Percentiles rank a stretch among this genome's conserved stretches.
Conservation (phyloP, 2,888 invertebrate species). For the Chouioia cunea region DNA sequence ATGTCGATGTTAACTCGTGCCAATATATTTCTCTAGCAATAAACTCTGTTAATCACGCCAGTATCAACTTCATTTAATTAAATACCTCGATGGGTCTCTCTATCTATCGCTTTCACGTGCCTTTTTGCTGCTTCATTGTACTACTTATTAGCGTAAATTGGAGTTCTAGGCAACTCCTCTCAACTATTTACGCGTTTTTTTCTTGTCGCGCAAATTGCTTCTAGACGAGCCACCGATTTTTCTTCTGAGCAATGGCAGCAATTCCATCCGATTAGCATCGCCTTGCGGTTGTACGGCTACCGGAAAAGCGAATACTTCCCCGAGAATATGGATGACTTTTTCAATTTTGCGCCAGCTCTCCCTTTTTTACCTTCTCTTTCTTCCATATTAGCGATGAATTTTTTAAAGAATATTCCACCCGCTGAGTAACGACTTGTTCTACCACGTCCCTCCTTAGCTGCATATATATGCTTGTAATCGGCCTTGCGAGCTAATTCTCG, state of each 20-base stretch:
- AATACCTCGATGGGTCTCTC: too few relatives aligned
- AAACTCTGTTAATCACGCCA: too few relatives aligned
- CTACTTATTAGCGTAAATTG: too few relatives aligned
- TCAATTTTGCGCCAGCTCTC: constrained; percentile 23
- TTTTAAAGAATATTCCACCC: constrained; percentile 9
- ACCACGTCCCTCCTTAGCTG: background rate
- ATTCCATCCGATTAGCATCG: constrained; percentile 26
- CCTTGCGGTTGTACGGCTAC: background rate
- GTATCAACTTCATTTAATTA: too few relatives aligned
- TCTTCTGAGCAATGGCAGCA: background rate
- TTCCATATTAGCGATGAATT: background rate
- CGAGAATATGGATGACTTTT: constrained; percentile 29
- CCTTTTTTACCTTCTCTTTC: background rate
- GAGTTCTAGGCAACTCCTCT: too few relatives aligned
- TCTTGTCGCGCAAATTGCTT: constrained; percentile 13
- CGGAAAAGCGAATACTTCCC: constrained; percentile 23
- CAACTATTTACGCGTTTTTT: background rate
- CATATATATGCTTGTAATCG: background rate
- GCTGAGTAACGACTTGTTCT: background rate
- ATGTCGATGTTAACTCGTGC: constrained; percentile 1
- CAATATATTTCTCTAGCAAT: background rate
- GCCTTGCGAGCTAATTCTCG: background rate
- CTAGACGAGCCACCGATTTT: constrained; percentile 1
- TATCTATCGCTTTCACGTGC: too few relatives aligned
- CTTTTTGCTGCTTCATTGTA: too few relatives aligned